Base-by-base conservation (phyloP, 92 coral and sea anemone species). In the Zoanthus solanderi region DNA sequence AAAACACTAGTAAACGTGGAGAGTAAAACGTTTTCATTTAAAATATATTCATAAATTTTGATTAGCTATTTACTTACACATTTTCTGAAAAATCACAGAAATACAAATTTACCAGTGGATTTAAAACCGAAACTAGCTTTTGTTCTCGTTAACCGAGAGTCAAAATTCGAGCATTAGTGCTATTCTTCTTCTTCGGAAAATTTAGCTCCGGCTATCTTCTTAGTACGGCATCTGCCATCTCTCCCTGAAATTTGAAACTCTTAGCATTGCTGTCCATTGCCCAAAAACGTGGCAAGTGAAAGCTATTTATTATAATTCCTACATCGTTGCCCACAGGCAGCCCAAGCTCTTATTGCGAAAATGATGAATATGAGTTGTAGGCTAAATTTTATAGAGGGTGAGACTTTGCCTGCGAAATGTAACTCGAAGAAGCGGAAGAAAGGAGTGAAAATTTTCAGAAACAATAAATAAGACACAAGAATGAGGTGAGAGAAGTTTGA, bases 261-360 rank as follows among this genome's bases (percentile, higher is more conserved):
- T 75, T 60, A 89, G 67, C 77, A 77, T 89, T 6, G 83, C 89
- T 12, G 92, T 56, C 92, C 89, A 89, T 31, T 75, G 87, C 53
- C 90, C 87, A 79, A 90, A 85, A 44, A 9, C 18, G 91, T 81
- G 1, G 92, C 90, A 80, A 92, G 85, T 4, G 79, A 75, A 58
- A 92, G 8, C 78, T 92, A 89, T 28, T 76, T 69, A 29, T 87
- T 84, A n/a, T 30, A 44, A 84, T 31, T 13, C 54, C 67, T 72
- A 46, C 75, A 92, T 47, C 29, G 80, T 23, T 23, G 23, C 23
- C 23, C 23, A 23, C 23, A 23, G 23, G 23, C 23, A 23, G 23
- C 23, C 23, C 76, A 9, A 31, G 17, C n/a, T 88, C 52, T 57
- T 53, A 91, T 18, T 76, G 89, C 18, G 87, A 72, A 60, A 86